Evolutionary conservation across 1,140 invertebrate genomes (phyloP), one percentile per base, ranked within the genome.

Genomic region (Papilio dardanus): DNA sequence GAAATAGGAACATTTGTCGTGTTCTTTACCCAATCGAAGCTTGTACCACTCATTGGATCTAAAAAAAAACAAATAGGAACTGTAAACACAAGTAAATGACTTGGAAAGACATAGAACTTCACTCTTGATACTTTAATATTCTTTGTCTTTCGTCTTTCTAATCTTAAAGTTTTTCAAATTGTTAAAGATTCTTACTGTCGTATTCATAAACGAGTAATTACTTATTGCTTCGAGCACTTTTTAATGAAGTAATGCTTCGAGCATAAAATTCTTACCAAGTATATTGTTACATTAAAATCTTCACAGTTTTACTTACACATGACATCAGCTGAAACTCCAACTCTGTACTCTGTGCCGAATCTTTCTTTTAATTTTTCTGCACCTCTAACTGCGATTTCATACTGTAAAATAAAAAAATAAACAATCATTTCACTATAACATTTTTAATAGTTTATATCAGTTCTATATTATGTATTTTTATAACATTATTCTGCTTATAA

Each of bases 21-120:
- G 28, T 93, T 94, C 83, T 96, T 96, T 3, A 96, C 96, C 96
- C 96, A 97, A 81, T 98, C 97, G 66, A 96, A 94, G 21, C 95
- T 96, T 12, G 92, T 88, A 3, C 94, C 94, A n/a, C 93, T 94
- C 54, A 94, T 94, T 69, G 85, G 81, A 80, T 94, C 94, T 94
- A 79, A 50, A 82, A 85, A 28, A 31, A 31, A 69, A 12, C 31
- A 77, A 75, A 71, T 40, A 46, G 50, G 24, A 58, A 42, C 14
- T 42, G 12, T 12, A 42, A 42, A 42, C 2, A n/a, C n/a, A n/a
- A n/a, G n/a, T n/a, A n/a, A n/a, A n/a, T n/a, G n/a, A n/a, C n/a
- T n/a, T n/a, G n/a, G n/a, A n/a, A n/a, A n/a, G n/a, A n/a, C n/a
- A n/a, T n/a, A n/a, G n/a, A n/a, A n/a, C n/a, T n/a, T n/a, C n/a